Conservation (phyloP, 2,113 vertebrate species). For the Pluvialis apricaria region DNA sequence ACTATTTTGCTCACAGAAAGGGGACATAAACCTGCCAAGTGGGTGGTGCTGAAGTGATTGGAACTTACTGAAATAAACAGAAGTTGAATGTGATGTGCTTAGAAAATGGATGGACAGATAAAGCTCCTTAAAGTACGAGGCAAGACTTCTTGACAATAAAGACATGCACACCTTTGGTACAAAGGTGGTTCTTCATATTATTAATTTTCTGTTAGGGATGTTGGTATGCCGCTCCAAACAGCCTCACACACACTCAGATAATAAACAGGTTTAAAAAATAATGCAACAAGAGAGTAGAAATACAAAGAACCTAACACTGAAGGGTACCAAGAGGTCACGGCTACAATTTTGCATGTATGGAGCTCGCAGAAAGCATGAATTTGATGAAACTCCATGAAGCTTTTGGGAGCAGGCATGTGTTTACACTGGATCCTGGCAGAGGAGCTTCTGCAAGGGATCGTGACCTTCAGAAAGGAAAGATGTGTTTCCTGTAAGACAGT, state of each 20-base stretch:
- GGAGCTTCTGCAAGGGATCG: background rate
- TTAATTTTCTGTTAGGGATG: background rate
- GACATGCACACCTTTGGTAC: background rate
- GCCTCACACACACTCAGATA: background rate
- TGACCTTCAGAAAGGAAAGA: background rate
- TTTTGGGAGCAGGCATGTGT: background rate
- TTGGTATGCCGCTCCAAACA: background rate
- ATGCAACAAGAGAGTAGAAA: background rate
- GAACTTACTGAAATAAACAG: background rate
- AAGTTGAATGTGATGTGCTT: background rate
- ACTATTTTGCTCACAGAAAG: background rate
- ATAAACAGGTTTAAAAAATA: background rate
- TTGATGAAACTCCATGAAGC: background rate
- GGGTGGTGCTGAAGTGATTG: background rate
- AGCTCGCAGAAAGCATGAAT: background rate
- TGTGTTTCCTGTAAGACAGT: background rate
- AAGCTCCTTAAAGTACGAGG: background rate
- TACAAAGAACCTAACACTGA: background rate
- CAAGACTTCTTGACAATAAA: background rate
- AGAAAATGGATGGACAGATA: background rate
- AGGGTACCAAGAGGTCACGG: background rate
- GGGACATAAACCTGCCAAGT: background rate
- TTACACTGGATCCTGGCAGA: background rate
- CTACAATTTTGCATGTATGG: background rate
- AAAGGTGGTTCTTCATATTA: background rate